Evolutionary conservation across 2,113 vertebrate species (phyloP).

Genomic region (Gallinago paraguaiae): DNA sequence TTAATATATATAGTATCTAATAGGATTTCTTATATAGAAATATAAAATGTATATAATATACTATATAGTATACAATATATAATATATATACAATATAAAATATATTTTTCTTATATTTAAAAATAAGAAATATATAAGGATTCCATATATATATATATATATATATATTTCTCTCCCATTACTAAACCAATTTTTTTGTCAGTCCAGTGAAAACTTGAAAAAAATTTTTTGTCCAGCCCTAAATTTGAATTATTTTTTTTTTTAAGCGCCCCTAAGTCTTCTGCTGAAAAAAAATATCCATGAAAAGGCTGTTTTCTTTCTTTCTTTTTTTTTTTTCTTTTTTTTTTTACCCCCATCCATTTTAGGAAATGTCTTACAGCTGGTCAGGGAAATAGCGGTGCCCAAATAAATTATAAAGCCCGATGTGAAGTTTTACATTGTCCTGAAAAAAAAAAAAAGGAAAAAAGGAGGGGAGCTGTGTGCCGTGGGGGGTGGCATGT

Average conservation of each 20-base stretch:
- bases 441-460: background rate
- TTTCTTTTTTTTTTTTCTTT: background rate
- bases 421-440: background rate
- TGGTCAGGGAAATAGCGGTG: background rate
- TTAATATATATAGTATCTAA: background rate
- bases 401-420: background rate
- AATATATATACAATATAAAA: background rate
- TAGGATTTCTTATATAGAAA: background rate
- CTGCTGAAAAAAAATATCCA: background rate
- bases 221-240: background rate
- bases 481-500: background rate
- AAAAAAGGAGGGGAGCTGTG: background rate
- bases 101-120: background rate
- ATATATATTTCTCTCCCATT: fast-evolving
- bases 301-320: fast-evolving
- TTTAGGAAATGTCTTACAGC: background rate
- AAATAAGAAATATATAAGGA: background rate
- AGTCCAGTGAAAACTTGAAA: background rate
- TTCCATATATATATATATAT: background rate
- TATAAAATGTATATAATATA: too few species aligned
- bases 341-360: background rate
- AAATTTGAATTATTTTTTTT: background rate
- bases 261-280: background rate
- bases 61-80: background rate
- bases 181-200: background rate